Evolutionary conservation across 1,140 invertebrate species (phyloP), one percentile per base, ranked within the genome.

Genomic region (Nephila pilipes): DNA sequence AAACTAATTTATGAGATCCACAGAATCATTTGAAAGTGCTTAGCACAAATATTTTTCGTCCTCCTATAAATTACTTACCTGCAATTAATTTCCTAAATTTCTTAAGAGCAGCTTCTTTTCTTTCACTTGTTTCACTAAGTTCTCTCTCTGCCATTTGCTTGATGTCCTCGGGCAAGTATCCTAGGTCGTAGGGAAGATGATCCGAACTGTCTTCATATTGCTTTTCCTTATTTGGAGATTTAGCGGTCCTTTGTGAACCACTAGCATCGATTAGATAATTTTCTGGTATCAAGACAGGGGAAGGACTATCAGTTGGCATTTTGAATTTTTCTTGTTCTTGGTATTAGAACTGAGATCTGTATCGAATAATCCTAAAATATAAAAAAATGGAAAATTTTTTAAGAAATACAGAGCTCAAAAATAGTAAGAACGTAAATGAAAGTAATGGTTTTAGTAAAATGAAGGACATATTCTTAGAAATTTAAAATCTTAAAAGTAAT

Each of bases 131-230:
- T 60, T 92, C 91, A 6, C 54, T 32, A 0, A 92, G 55, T 36
- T 92, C 91, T 16, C 36, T 87, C n/a, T 87, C 83, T 1, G 91
- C 91, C 91, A 92, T 92, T 29, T 92, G 79, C 12, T 58, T 87
- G 14, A 92, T 54, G 8, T 75, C 81, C 12, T 92, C 91, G 0
- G 81, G 36, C 65, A 92, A 25, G 46, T 85, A 92, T 1, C 63
- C 63, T 38, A 92, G 14, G 8, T 87, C 22, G 38, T 92, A 92
- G 2, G 91, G 65, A 14, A 87, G 65, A 14, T 92, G 55, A 1
- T 87, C 91, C 10, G 54, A 22, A 5, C 36, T 83, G 20, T 87
- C 60, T 0, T 79, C 87, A 6, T 29, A 29, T 54, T 75, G 36
- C 16, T 38, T 80, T 10, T 90, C 87, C 29, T 65, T 65, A 25